Evolutionary conservation across 2,888 invertebrate genomes (phyloP).

Genomic region (Scaptomyza cyrtandrae): DNA sequence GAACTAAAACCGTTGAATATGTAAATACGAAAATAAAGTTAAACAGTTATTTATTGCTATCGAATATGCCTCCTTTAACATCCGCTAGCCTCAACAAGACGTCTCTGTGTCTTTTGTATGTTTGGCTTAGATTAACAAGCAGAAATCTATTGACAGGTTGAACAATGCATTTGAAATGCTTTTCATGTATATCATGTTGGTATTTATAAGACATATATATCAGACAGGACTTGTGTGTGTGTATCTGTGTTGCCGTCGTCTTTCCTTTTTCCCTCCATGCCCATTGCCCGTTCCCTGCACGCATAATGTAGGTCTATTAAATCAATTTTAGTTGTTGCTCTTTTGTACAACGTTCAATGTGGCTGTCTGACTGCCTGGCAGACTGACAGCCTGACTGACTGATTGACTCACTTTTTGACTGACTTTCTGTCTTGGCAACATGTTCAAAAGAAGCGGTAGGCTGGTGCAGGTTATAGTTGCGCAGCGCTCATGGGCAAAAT

Average conservation of each 20-base stretch:
- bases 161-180: conserved; percentile 44
- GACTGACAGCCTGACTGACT: conserved; percentile 12
- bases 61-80: background rate
- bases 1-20: too few relatives aligned
- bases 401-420: conserved; percentile 27
- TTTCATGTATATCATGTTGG: conserved; percentile 19
- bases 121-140: conserved; percentile 29
- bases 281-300: conserved; percentile 15
- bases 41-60: conserved; percentile 29
- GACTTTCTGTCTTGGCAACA: conserved; percentile 27
- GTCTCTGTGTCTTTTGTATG: conserved; percentile 1
- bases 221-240: background rate
- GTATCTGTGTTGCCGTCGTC: background rate
- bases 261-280: conserved; percentile 19
- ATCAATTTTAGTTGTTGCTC: conserved; percentile 75
- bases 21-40: background rate
- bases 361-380: conserved; percentile 4
- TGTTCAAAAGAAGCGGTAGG: conserved; percentile 3
- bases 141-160: conserved; percentile 44
- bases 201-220: conserved; percentile 4
- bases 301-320: conserved; percentile 65
- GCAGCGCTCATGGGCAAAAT: conserved; percentile 36
- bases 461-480: conserved; percentile 57
- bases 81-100: background rate
- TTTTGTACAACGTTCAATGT: conserved; percentile 65